Evolutionary conservation across 2,797 vertebrate genomes (phyloP).

Genomic region (Gouania willdenowi): DNA sequence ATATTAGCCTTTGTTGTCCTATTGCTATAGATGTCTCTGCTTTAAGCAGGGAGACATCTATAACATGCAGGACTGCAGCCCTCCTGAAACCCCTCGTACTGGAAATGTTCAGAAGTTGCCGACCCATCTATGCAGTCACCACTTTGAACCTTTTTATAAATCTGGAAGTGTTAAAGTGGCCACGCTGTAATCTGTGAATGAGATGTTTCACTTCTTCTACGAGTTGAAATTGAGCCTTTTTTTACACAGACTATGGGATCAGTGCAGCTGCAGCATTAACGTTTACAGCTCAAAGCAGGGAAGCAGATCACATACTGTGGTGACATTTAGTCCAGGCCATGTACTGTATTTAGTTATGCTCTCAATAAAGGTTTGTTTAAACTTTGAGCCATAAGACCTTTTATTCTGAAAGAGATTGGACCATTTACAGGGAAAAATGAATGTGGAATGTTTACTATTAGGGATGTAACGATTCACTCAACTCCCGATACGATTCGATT

Average conservation of each 20-base stretch:
- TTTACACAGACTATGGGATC: slow-evolving; percentile 3
- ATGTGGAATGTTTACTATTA: too few relatives aligned
- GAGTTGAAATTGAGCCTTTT: too few relatives aligned
- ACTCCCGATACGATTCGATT: too few relatives aligned
- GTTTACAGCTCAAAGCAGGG: slow-evolving; percentile 29
- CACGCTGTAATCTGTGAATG: neutral
- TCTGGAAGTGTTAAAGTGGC: slow-evolving; percentile 29
- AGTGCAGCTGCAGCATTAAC: slow-evolving; percentile 5
- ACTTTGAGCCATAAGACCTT: too few relatives aligned
- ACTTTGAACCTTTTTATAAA: slow-evolving; percentile 46
- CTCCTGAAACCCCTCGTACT: neutral
- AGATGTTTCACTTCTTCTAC: too few relatives aligned
- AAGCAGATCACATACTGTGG: slow-evolving; percentile 26
- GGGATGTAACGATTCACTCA: too few relatives aligned
- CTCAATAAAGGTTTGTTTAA: slow-evolving; percentile 58
- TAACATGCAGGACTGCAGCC: too few relatives aligned
- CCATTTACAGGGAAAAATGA: too few relatives aligned
- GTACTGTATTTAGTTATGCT: slow-evolving; percentile 43
- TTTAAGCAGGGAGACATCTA: too few relatives aligned
- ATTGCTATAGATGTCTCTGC: neutral
- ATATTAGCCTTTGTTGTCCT: slow-evolving; percentile 3
- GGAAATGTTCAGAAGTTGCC: slow-evolving; percentile 25
- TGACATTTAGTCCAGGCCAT: slow-evolving; percentile 40
- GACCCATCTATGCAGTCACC: slow-evolving; percentile 57
- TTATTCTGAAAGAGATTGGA: too few relatives aligned